These are phyloP conservation scores for Oscheius myriophilus DNA, from an alignment of 2,888 invertebrate genomes.

Conservation along the genomic window DNA sequence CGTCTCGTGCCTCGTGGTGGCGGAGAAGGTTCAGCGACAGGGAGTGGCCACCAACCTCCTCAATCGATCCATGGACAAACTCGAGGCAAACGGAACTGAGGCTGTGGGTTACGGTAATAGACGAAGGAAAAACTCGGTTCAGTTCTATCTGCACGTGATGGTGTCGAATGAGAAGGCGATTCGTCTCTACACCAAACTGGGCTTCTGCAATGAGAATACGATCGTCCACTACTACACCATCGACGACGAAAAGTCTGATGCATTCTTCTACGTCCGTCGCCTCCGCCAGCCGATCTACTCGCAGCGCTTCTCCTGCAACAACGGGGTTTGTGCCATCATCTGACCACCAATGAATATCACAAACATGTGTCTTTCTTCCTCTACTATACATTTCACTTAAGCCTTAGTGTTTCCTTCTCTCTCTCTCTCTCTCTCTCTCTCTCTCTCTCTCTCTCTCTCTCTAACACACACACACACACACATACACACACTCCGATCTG, in stretches of 20 bases:
- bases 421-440: too few relatives aligned
- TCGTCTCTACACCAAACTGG: constrained; percentile 8
- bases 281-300: constrained; percentile 2
- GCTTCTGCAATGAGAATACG: neutral
- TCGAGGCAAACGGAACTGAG: constrained; percentile 1
- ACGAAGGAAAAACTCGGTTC: too few relatives aligned
- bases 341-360: too few relatives aligned
- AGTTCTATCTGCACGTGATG: constrained; percentile 21
- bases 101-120: neutral
- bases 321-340: neutral
- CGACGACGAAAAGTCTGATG: constrained; percentile 1
- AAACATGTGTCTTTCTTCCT: too few relatives aligned
- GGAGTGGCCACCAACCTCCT: constrained; percentile 10
- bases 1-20: constrained; percentile 1
- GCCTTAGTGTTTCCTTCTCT: too few relatives aligned
- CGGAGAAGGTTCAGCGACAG: neutral
- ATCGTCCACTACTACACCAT: constrained; percentile 4
- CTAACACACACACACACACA: too few relatives aligned
- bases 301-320: too few relatives aligned
- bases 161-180: constrained; percentile 12
- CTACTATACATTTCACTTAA: too few relatives aligned
- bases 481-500: too few relatives aligned
- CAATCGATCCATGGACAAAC: constrained; percentile 8
- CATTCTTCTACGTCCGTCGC: constrained; percentile 19
- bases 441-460: too few relatives aligned